Evolutionary conservation across 2,113 vertebrate species (phyloP).

Genomic region (Pelecanoides urinatrix): DNA sequence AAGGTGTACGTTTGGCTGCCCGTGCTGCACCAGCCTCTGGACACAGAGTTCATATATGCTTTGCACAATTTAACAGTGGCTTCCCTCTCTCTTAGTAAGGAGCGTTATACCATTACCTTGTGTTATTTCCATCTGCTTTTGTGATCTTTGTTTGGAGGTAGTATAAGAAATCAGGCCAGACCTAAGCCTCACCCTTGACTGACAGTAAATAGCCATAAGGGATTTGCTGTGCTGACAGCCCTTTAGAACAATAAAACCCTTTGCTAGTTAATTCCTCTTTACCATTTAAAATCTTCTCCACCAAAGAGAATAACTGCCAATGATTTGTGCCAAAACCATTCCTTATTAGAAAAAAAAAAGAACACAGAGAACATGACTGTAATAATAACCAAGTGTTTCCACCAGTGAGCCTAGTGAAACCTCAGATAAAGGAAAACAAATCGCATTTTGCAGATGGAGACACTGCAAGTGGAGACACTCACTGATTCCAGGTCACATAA

Average conservation of each 20-base stretch:
- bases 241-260: constrained; percentile 17
- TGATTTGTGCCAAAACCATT: constrained; percentile 14
- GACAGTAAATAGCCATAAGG: neutral
- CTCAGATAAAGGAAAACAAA: neutral
- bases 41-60: neutral
- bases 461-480: neutral
- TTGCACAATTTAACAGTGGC: neutral
- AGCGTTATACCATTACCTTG: neutral
- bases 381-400: neutral
- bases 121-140: neutral
- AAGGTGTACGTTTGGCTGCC: neutral
- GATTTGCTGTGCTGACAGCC: neutral
- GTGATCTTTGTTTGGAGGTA: neutral
- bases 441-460: neutral
- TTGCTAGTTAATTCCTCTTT: constrained; percentile 37
- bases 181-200: neutral
- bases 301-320: neutral
- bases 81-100: neutral
- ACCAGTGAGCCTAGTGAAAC: neutral
- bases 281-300: constrained; percentile 8
- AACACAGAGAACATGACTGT: neutral
- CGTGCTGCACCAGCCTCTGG: neutral
- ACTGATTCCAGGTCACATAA: neutral
- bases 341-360: neutral
- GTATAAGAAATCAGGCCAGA: neutral